These are phyloP conservation scores for Peromyscus melanophrys DNA, from an alignment of 2,797 vertebrate genomes.

Conservation along the genomic window DNA sequence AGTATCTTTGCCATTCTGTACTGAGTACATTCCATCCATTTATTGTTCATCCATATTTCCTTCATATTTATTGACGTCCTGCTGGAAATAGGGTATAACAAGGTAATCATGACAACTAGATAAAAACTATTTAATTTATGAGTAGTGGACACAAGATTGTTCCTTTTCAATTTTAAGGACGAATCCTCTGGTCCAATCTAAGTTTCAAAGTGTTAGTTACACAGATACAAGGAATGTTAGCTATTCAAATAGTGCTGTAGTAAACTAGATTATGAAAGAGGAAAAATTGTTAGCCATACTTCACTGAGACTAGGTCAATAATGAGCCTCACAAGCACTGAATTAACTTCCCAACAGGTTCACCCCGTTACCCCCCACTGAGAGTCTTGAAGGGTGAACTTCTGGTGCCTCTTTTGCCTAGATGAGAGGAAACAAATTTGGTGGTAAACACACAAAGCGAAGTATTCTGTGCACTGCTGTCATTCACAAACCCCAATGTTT, in stretches of 20 bases:
- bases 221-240: not conserved
- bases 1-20: not conserved
- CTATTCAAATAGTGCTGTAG: not conserved
- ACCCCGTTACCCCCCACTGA: not conserved
- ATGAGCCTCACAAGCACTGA: not conserved
- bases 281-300: not conserved
- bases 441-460: not conserved
- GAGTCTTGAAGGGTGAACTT: not conserved
- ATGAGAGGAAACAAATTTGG: slow-evolving; percentile 42
- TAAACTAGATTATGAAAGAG: slow-evolving; percentile 30
- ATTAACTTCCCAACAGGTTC: slow-evolving; percentile 42
- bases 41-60: not conserved
- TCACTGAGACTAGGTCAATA: not conserved
- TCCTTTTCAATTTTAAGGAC: slow-evolving; percentile 47
- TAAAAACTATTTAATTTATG: slow-evolving; percentile 34
- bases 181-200: not conserved
- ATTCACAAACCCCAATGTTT: not conserved
- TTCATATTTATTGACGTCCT: slow-evolving; percentile 29
- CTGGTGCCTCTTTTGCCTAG: slow-evolving; percentile 20
- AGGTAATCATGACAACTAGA: slow-evolving; percentile 28
- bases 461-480: not conserved
- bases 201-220: slow-evolving; percentile 10
- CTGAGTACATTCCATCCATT: not conserved
- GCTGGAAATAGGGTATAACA: not conserved
- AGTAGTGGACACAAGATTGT: slow-evolving; percentile 8